These are phyloP conservation scores for Euclidia mi DNA, from an alignment of 2,888 invertebrate genomes.

Conservation along the genomic window DNA sequence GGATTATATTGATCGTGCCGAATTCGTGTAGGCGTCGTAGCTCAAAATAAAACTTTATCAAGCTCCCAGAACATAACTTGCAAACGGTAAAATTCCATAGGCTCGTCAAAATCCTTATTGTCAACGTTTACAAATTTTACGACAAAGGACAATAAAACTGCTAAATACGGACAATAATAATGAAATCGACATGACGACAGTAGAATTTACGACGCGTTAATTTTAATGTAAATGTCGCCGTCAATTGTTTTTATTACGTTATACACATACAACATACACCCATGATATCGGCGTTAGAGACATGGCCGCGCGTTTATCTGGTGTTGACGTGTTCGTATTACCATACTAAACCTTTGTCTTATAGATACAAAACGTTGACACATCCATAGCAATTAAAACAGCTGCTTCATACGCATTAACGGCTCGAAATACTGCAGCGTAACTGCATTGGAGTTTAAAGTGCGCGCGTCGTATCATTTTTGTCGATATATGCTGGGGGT, in stretches of 20 bases:
- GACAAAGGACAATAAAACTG: conserved; percentile 68
- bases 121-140: conserved; percentile 66
- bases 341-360: background rate
- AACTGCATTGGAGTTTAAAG: conserved; percentile 50
- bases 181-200: conserved; percentile 61
- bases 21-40: conserved; percentile 23
- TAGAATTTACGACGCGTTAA: conserved; percentile 68
- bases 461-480: conserved; percentile 53
- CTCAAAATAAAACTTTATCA: conserved; percentile 29
- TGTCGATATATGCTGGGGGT: conserved; percentile 40
- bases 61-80: conserved; percentile 18
- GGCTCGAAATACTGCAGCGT: conserved; percentile 47
- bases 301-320: conserved; percentile 10
- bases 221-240: conserved; percentile 62
- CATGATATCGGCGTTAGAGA: conserved; percentile 22
- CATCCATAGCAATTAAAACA: conserved; percentile 4
- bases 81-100: conserved; percentile 38
- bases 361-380: background rate
- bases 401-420: background rate
- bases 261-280: conserved; percentile 18
- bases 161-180: conserved; percentile 61
- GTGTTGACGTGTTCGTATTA: background rate
- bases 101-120: conserved; percentile 59
- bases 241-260: conserved; percentile 51
- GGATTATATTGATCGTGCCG: conserved; percentile 25